Conservation (phyloP, 2,888 invertebrate species). For the Parnassius orleans region DNA sequence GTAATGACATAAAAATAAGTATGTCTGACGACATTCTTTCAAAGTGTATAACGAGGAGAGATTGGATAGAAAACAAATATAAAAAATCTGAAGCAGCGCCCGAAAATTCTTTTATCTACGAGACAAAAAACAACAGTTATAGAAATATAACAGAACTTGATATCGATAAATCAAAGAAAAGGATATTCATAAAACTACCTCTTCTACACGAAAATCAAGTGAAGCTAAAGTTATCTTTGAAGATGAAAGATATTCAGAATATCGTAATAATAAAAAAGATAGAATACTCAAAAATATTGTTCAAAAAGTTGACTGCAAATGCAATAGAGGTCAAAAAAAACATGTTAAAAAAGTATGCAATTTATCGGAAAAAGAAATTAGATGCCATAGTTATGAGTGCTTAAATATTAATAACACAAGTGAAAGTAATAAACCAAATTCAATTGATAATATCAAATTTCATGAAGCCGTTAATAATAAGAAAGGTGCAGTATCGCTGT, state of each 20-base stretch:
- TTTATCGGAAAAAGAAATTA: constrained; percentile 55
- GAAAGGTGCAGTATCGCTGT: constrained; percentile 36
- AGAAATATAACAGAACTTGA: background rate
- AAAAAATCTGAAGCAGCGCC: constrained; percentile 43
- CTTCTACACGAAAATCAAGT: constrained; percentile 25
- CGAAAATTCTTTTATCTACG: constrained; percentile 24
- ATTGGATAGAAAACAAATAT: constrained; percentile 52
- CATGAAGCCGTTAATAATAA: constrained; percentile 31
- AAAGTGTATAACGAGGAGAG: constrained; percentile 63
- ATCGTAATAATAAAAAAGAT: constrained; percentile 22
- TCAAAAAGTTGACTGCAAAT: constrained; percentile 28
- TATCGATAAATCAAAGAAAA: constrained; percentile 19
- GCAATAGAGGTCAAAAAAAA: constrained; percentile 31
- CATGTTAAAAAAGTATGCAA: constrained; percentile 16
- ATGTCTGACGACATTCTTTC: constrained; percentile 70
- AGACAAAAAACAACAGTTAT: background rate
- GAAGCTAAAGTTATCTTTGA: constrained; percentile 45
- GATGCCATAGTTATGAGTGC: constrained; percentile 51
- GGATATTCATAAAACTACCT: constrained; percentile 14
- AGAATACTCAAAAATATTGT: constrained; percentile 27
- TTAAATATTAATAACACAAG: constrained; percentile 33
- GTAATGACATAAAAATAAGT: constrained; percentile 47
- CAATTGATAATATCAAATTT: constrained; percentile 27
- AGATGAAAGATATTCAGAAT: constrained; percentile 35
- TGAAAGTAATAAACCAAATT: constrained; percentile 30